Conservation (phyloP, 2,113 vertebrate genomes). For the Anseranas semipalmata region DNA sequence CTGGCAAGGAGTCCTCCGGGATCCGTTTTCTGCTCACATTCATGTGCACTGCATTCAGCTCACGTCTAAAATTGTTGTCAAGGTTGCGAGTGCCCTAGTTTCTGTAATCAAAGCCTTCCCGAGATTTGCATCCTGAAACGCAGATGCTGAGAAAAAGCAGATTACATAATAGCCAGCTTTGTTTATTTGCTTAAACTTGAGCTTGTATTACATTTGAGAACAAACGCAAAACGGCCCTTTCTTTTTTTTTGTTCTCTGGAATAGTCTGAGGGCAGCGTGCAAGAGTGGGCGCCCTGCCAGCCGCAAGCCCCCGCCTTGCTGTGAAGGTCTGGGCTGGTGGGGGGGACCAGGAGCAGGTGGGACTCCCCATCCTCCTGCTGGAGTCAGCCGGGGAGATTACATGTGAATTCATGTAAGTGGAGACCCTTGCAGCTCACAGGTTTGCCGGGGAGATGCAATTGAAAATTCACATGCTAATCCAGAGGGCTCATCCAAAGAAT, state of each 20-base stretch:
- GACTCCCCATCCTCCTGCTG: not conserved
- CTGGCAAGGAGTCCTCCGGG: not conserved
- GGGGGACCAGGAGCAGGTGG: not conserved
- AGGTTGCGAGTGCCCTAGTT: not conserved
- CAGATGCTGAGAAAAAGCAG: not conserved
- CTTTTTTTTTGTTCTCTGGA: accelerated
- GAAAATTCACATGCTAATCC: conserved; percentile 13
- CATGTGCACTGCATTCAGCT: not conserved
- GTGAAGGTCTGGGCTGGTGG: not conserved
- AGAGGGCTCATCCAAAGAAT: conserved; percentile 6
- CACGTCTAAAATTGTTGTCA: not conserved
- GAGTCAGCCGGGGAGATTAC: not conserved
- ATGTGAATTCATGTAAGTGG: not conserved
- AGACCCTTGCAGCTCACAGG: not conserved
- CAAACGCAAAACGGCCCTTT: not conserved
- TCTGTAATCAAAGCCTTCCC: not conserved
- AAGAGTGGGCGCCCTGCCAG: accelerated
- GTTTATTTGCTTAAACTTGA: not conserved
- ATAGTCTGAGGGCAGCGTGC: accelerated
- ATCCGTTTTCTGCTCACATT: not conserved
- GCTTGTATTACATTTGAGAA: not conserved
- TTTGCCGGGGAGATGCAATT: not conserved
- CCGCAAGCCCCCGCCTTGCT: too few relatives aligned
- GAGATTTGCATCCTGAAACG: not conserved
- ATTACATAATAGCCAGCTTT: not conserved